A percentile compares a stretch with the other conserved stretches of the same genome.
Evolutionary conservation across 2,113 vertebrate species (phyloP).

Genomic region (Girardinichthys multiradiatus): DNA sequence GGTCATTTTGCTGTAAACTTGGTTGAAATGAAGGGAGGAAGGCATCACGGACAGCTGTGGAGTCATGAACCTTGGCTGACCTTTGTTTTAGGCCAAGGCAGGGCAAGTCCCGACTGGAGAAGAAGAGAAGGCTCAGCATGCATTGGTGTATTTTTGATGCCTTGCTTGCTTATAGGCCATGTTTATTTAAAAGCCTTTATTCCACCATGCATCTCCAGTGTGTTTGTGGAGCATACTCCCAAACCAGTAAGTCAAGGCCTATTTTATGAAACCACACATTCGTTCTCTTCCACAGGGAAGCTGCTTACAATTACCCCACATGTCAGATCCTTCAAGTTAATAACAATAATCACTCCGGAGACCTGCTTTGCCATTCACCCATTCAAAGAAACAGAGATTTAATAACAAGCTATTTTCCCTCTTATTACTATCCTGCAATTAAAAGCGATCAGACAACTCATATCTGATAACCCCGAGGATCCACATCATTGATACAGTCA

Average conservation of each 20-base stretch:
- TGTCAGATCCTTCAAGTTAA: constrained; percentile 75
- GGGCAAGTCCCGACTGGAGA: constrained; percentile 22
- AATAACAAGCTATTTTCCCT: constrained; percentile 66
- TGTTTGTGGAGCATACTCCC: constrained; percentile 4
- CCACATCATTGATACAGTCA: constrained; percentile 57
- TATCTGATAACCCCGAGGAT: constrained; percentile 57
- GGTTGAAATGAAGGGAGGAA: constrained; percentile 70
- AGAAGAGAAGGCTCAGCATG: not conserved
- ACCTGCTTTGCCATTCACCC: constrained; percentile 55
- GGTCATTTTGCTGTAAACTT: constrained; percentile 68
- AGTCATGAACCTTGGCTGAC: constrained; percentile 77
- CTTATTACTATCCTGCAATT: constrained; percentile 73
- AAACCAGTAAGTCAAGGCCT: constrained; percentile 27
- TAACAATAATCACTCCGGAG: constrained; percentile 76
- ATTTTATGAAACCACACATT: constrained; percentile 48
- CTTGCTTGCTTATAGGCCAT: constrained; percentile 5
- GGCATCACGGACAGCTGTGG: constrained; percentile 79
- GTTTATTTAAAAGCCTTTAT: not conserved
- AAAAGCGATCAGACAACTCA: constrained; percentile 72
- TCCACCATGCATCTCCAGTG: constrained; percentile 18
- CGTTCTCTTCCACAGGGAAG: constrained; percentile 45
- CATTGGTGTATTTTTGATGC: not conserved
- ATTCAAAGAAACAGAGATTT: constrained; percentile 64
- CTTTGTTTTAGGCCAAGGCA: constrained; percentile 28
- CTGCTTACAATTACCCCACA: constrained; percentile 66